Evolutionary conservation across 1,140 invertebrate genomes (phyloP).

Genomic region (Mya arenaria): DNA sequence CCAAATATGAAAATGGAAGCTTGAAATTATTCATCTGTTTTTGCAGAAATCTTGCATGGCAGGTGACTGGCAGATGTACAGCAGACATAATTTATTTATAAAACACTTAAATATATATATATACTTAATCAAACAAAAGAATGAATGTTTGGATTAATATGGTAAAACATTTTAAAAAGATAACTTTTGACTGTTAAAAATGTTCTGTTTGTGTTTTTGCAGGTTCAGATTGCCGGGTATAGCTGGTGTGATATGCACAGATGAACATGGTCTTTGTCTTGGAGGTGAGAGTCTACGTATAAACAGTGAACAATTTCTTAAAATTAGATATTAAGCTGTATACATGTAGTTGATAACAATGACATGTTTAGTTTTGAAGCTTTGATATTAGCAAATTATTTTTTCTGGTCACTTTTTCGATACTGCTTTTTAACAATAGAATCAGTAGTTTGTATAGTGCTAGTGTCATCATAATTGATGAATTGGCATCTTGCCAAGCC

Average conservation of each 20-base stretch:
- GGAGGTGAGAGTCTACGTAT: constrained; percentile 48
- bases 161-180: no score
- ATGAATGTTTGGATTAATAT: no score
- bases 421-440: neutral
- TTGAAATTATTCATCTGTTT: no score
- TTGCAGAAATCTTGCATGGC: no score
- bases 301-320: neutral
- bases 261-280: constrained; percentile 67
- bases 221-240: constrained; percentile 65
- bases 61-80: no score
- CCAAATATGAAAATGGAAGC: no score
- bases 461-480: no score
- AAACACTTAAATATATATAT: no score
- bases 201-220: constrained; percentile 47
- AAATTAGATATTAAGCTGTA: neutral
- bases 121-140: no score
- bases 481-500: no score
- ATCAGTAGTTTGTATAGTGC: neutral
- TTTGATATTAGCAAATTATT: neutral
- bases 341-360: neutral
- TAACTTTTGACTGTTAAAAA: no score
- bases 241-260: constrained; percentile 64
- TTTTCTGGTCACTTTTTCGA: neutral
- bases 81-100: no score
- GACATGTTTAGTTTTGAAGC: neutral